Evolutionary conservation across 1,140 invertebrate species (phyloP), one percentile per base, ranked within the genome.

Genomic region (Polypedilum pembai): DNA sequence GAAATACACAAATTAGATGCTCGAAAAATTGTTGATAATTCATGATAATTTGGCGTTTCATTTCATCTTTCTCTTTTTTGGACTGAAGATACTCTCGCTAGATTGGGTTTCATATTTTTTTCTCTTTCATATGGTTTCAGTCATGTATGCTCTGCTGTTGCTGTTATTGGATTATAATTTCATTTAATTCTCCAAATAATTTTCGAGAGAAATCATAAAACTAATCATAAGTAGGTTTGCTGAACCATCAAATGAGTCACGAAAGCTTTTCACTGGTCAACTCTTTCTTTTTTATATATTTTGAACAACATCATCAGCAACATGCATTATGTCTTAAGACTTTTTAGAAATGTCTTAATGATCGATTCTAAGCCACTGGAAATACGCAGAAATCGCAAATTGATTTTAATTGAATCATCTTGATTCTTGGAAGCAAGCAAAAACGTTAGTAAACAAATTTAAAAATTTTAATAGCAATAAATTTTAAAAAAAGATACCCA

Each of bases 1-100:
- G 45, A 56, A 56, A 56, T 56, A 56, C 45, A 56, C 45, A 56
- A 56, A 56, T 56, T 56, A 56, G 45, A 56, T 56, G 45, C 45
- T 56, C 45, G n/a, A 56, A 56, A 45, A 56, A 56, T 33, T 56
- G 45, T n/a, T n/a, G 45, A 56, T 56, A 12, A 56, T 12, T 56
- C 12, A 56, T 56, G 45, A 56, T 56, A 56, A 56, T 56, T 56
- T 56, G 45, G 45, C 45, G 45, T 56, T 56, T 56, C 45, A 56
- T 56, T 56, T 56, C 45, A 56, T 56, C 45, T 56, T 15, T 56
- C 45, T 56, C 4, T 56, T 56, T 15, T 15, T 56, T 56, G 5
- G 3, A n/a, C 45, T 56, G 41, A 56, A n/a, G 24, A 33, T 33
- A 15, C 12, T 56, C 45, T 56, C 45, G 45, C 45, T 56, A 56